Base-by-base conservation (phyloP, 2,888 invertebrate genomes). In the Chymomyza amoena region DNA sequence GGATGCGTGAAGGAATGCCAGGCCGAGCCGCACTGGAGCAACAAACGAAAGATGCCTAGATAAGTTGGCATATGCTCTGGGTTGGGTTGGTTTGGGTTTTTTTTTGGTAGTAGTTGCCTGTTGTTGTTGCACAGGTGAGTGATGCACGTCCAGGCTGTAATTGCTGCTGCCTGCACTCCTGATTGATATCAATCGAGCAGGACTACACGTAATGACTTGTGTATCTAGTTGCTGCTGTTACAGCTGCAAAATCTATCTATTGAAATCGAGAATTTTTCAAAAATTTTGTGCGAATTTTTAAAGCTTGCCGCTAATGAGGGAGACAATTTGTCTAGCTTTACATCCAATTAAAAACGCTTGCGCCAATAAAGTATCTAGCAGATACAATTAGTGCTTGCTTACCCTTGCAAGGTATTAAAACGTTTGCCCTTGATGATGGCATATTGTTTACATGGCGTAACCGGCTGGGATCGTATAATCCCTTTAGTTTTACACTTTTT, bases 1-100 rank as follows among this genome's bases (percentile, higher is more conserved):
- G 61, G 66, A 60, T 74, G 74, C 79, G 79, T 81, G 76, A 73
- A 72, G 76, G 74, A 72, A 79, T 78, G 81, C 79, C 39, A 45
- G 13, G 39, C 4, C 39, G 39, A 45, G 39, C n/a, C n/a, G n/a
- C 39, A 13, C 39, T 45, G 39, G 39, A 13, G 6, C 39, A 13
- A 45, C 39, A 13, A 45, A 13, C 39, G 39, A 13, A 13, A 45
- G 39, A 45, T 45, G 39, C 13, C 39, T 45, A 16, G 54, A 54
- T 36, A 56, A 39, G 54, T 3, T 25, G 20, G 52, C 62, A 51
- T 51, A 62, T 62, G 62, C 13, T 28, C 15, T 10, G 32, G 61
- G 13, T 32, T 32, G 28, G 28, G n/a, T n/a, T n/a, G 32, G 9
- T 0, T 32, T 54, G n/a, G 16, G 16, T 63, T 52, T 63, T 45